Evolutionary conservation across 2,888 invertebrate species (phyloP), one percentile per base, ranked within the genome.

Genomic region (Parthenolecanium corni): DNA sequence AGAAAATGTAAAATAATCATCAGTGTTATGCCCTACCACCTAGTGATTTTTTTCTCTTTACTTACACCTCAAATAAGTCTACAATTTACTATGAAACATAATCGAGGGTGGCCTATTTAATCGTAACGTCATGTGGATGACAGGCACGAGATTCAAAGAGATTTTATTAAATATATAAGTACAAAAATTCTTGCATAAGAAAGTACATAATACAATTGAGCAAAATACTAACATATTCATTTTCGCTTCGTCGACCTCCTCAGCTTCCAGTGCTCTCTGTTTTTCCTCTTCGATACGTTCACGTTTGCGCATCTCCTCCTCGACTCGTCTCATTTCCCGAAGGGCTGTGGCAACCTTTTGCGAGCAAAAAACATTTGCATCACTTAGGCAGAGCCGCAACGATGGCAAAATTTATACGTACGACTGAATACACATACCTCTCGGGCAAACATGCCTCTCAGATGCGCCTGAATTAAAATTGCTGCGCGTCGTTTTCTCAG

Each of bases 371-470:
- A 11, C 1, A 44, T 16, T 16, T 12, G 31, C 5, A 47, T 44
- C 31, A 12, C 12, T 36, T 18, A n/a, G n/a, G n/a, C n/a, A 49
- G 38, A 46, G 36, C 25, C 25, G 25, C 44, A 47, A 25, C 24
- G 42, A 44, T 24, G 31, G 25, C 31, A 31, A 31, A 31, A 31
- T 16, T 52, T 52, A 16, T n/a, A n/a, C n/a, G n/a, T n/a, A n/a
- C 20, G 21, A 9, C 36, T 20, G 6, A 58, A 23, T 47, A 51
- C 36, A 57, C 16, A n/a, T 47, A 83, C 90, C 75, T 92, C 91
- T 66, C 93, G 76, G 0, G 91, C 93, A 75, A 92, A 93, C 69
- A 90, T 89, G 2, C 93, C 93, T 11, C 92, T 76, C 66, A 92
- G 75, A 72, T 87, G 89, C 65, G 88, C 80, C 76, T 93, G 92